phyloP scores from a whole-genome alignment of 2,113 vertebrate species.

The Zootoca vivipara region DNA sequence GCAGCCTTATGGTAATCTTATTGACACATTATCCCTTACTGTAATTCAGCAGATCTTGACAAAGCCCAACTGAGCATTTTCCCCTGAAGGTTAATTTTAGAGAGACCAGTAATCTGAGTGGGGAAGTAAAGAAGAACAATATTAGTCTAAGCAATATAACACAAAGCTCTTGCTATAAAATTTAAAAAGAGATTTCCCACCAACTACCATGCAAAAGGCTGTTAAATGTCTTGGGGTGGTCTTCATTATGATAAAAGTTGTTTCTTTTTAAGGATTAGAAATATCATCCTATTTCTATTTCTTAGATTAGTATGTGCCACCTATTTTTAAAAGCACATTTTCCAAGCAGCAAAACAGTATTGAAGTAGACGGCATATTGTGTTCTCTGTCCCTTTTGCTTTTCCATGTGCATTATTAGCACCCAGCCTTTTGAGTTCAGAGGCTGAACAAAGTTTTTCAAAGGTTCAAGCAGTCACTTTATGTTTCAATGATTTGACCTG shows the following conservation, averaged over 20 bases:
- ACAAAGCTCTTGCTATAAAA: neutral
- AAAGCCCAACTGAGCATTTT: fast-evolving
- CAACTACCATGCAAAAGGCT: neutral
- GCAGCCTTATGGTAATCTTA: neutral
- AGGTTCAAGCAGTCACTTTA: neutral
- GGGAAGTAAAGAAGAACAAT: neutral
- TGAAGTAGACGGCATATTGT: fast-evolving
- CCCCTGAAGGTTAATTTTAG: fast-evolving
- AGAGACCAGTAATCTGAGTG: neutral
- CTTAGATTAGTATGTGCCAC: neutral
- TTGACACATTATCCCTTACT: fast-evolving
- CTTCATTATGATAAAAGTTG: neutral
- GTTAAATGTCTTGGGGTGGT: too few relatives aligned
- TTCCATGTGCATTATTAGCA: neutral
- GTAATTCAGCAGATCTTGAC: neutral
- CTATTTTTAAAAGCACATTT: slow-evolving; percentile 12
- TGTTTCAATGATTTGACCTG: neutral
- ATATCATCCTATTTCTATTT: neutral
- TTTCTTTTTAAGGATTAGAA: neutral
- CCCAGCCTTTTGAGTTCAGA: neutral
- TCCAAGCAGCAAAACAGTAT: neutral
- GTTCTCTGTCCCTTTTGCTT: neutral
- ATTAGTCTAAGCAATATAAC: neutral
- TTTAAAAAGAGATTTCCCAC: neutral
- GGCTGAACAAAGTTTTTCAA: neutral